phyloP scores from a whole-genome alignment of 2,113 vertebrate genomes.

The Taurulus bubalis region DNA sequence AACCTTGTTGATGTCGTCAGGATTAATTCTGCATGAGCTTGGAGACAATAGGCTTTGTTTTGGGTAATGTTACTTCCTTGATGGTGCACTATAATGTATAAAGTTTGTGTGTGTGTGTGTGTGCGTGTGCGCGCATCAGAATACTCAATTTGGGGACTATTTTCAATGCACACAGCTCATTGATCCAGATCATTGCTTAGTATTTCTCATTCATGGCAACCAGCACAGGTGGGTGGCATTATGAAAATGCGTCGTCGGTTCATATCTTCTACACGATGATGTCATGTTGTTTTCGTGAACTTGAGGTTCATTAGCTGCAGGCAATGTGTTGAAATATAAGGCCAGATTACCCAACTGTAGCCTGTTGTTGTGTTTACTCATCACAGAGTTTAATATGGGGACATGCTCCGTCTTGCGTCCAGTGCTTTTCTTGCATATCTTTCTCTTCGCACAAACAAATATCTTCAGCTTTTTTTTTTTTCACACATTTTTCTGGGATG shows the following conservation, averaged over 20 bases:
- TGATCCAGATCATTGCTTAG: background rate
- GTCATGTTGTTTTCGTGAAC: background rate
- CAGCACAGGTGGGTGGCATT: conserved; percentile 9
- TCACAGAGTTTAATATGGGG: background rate
- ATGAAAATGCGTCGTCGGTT: background rate
- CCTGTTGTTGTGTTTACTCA: background rate
- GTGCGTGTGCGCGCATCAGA: background rate
- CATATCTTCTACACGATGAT: background rate
- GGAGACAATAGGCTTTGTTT: background rate
- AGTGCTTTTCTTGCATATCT: background rate
- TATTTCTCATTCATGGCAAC: background rate
- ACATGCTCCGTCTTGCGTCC: background rate
- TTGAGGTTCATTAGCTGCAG: background rate
- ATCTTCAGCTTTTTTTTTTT: conserved; percentile 20
- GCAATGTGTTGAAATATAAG: background rate
- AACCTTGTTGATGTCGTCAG: background rate
- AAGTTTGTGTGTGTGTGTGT: background rate
- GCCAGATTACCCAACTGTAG: no score
- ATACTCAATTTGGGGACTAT: background rate
- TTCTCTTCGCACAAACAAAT: background rate
- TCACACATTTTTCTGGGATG: background rate
- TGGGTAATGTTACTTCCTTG: background rate
- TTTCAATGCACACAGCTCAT: background rate
- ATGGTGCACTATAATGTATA: background rate
- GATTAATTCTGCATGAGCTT: background rate